A percentile compares a stretch with the other conserved stretches of the same genome.
Evolutionary conservation across 2,888 invertebrate species (phyloP).

Genomic region (Mimachlamys varia): DNA sequence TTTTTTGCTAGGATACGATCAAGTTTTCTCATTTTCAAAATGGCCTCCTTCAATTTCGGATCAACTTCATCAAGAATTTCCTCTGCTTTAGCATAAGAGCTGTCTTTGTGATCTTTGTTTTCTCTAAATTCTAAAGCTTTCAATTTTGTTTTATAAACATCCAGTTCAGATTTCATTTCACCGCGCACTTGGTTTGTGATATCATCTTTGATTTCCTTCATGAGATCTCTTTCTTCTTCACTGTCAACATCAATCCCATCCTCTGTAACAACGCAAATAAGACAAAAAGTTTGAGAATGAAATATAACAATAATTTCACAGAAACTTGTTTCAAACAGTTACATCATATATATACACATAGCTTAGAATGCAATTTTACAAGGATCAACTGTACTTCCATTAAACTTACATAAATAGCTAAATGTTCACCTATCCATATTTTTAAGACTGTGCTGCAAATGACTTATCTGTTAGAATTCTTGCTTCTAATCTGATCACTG

Average conservation of each 20-base stretch:
- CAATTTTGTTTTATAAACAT: slow-evolving; percentile 66
- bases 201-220: slow-evolving; percentile 76
- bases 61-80: slow-evolving; percentile 72
- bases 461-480: too few species aligned
- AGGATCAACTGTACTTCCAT: too few species aligned
- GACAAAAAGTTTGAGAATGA: not conserved
- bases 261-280: slow-evolving; percentile 46
- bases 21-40: slow-evolving; percentile 79
- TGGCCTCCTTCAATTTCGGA: slow-evolving; percentile 75
- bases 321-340: not conserved
- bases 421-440: too few species aligned
- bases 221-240: slow-evolving; percentile 78
- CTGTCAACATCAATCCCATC: slow-evolving; percentile 73
- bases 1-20: slow-evolving; percentile 77
- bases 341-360: too few species aligned
- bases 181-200: slow-evolving; percentile 73
- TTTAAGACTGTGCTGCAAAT: not conserved
- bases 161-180: slow-evolving; percentile 78
- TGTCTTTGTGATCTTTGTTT: slow-evolving; percentile 49
- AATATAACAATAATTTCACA: not conserved
- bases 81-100: slow-evolving; percentile 48
- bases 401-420: too few species aligned
- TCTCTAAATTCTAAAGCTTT: slow-evolving; percentile 63
- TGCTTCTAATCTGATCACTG: too few species aligned
- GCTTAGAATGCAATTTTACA: too few species aligned